Conservation (phyloP, 2,888 invertebrate species). For the Odontocolon sp. region DNA sequence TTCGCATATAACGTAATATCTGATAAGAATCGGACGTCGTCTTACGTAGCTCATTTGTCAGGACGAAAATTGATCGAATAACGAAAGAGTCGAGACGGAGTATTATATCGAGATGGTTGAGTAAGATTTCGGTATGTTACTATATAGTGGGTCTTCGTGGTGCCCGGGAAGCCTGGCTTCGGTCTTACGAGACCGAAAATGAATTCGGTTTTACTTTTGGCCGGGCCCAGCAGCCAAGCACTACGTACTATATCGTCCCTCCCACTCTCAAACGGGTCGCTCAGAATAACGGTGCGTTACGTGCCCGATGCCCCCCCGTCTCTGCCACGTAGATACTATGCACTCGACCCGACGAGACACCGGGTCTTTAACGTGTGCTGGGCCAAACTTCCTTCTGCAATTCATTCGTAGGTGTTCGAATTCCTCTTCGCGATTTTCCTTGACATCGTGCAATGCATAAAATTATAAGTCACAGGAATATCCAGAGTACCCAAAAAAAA, state of each 20-base stretch:
- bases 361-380: conserved; percentile 17
- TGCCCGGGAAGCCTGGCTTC: conserved; percentile 36
- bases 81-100: background rate
- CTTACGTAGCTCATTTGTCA: conserved; percentile 25
- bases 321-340: conserved; percentile 44
- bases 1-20: background rate
- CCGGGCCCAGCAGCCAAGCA: conserved; percentile 53
- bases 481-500: no score
- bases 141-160: conserved; percentile 4
- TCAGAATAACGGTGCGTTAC: conserved; percentile 72
- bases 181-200: conserved; percentile 74
- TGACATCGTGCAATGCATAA: conserved; percentile 10
- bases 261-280: conserved; percentile 58
- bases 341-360: conserved; percentile 30
- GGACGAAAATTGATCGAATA: background rate
- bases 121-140: conserved; percentile 41
- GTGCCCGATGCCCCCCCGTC: conserved; percentile 53
- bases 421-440: conserved; percentile 33
- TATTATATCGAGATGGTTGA: conserved; percentile 36
- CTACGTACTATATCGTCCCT: conserved; percentile 40
- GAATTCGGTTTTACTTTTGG: conserved; percentile 80
- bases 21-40: conserved; percentile 12
- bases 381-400: conserved; percentile 24
- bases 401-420: conserved; percentile 8
- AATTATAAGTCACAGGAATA: no score